Base-by-base conservation (phyloP, 2,888 invertebrate genomes). In the Dasypolia templi region DNA sequence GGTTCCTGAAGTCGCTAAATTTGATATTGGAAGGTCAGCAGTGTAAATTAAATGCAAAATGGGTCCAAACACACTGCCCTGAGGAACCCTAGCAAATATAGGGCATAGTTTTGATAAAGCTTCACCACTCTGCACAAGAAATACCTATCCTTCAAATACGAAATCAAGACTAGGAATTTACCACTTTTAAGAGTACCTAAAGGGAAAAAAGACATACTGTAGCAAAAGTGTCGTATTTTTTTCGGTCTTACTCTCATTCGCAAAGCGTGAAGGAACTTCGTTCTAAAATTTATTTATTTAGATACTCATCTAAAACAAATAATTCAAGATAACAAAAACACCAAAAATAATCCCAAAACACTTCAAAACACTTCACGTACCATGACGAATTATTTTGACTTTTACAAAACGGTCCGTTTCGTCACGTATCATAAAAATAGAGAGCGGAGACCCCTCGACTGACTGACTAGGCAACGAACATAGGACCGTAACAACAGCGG, bases 401-500 rank as follows among this genome's bases (percentile, higher is more conserved):
- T 78, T 77, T 62, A 77, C 42, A 67, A 83, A 81, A 83, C 55
- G 71, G 19, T 55, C 51, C 80, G 65, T 84, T 87, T 86, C 80
- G 87, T 86, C 51, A 86, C 86, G 87, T 79, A 51, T 81, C 79
- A 87, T 86, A 87, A 88, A 87, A 82, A 87, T 46, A 65, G 68
- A 65, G 77, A 58, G 66, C 67, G 58, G 69, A 75, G 35, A 62
- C 62, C 79, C 67, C 70, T 76, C 83, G 53, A 65, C 42, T 29
- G 69, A 17, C 32, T 83, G 83, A 89, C 90, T 90, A 89, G 85
- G 84, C 88, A 92, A 90, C 90, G 89, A 85, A 92, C 90, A 89
- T 68, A 80, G 88, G 79, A 89, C 86, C 91, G 89, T 89, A 90
- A 92, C 92, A 90, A 91, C 89, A 81, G 74, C 44, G 62, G 46